phyloP scores from a whole-genome alignment of 2,888 invertebrate species.

The Pterobdella sp. region DNA sequence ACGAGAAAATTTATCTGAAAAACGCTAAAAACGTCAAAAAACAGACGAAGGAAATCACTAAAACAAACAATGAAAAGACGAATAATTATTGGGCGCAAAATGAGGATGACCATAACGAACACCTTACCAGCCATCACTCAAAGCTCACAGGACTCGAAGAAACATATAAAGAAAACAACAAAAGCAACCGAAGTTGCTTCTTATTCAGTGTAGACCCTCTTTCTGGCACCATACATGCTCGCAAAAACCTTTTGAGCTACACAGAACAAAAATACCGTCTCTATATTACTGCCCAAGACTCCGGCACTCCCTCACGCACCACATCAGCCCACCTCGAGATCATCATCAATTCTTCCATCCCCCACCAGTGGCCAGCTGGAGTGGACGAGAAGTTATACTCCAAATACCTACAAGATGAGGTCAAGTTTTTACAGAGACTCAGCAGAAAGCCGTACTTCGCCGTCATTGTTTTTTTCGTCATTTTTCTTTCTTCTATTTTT shows the following conservation, averaged over 20 bases:
- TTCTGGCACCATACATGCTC: slow-evolving; percentile 31
- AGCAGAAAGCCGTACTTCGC: slow-evolving; percentile 13
- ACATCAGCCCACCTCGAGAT: slow-evolving; percentile 27
- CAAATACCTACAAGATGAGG: slow-evolving; percentile 4
- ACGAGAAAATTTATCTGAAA: too few species aligned
- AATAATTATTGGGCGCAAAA: too few species aligned
- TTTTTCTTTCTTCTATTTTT: neutral
- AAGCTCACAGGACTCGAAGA: neutral
- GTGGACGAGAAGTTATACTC: slow-evolving; percentile 5
- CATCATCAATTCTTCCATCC: slow-evolving; percentile 33
- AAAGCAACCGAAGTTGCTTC: neutral
- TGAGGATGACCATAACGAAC: neutral
- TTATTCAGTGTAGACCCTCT: slow-evolving; percentile 33
- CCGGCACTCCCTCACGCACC: slow-evolving; percentile 27
- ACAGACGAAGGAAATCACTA: neutral
- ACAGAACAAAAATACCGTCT: slow-evolving; percentile 26
- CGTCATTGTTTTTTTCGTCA: neutral
- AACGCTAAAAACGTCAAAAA: too few species aligned
- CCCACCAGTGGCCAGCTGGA: slow-evolving; percentile 15
- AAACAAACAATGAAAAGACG: neutral
- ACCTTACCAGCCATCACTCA: neutral
- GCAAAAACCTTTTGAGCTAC: slow-evolving; percentile 24
- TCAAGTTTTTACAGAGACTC: neutral
- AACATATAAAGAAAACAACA: neutral
- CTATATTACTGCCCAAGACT: slow-evolving; percentile 31